Evolutionary conservation across 1,140 invertebrate species (phyloP), one percentile per base, ranked within the genome.

Genomic region (Diorhabda sublineata): DNA sequence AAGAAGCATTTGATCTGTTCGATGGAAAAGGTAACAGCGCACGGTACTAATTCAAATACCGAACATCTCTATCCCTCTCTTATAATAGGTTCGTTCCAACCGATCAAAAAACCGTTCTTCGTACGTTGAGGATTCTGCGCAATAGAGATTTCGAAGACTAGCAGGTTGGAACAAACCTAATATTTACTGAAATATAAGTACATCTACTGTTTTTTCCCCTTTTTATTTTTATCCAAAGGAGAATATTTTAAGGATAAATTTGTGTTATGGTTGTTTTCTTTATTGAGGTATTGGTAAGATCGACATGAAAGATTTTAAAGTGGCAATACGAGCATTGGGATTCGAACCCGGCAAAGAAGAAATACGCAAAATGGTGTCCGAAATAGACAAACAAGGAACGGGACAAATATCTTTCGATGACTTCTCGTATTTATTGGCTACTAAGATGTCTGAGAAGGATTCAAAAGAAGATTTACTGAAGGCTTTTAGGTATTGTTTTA

Each of bases 301-400:
- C 75, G 91, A 96, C 80, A 89, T 90, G 0, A 97, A 97, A 82
- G 95, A 98, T 79, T 82, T 98, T 5, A 98, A 98, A 86, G 94
- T 96, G 62, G 93, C 93, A 0, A 92, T 97, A 75, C 82, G 96
- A 76, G 96, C 96, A 3, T 82, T 98, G 8, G 97, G 96, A 2
- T 98, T 98, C 84, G 96, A 98, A 80, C 96, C 96, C 2, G 94
- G 94, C 77, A 97, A 97, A 79, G 96, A 98, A 80, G 96, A 98
- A 84, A 94, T 98, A 26, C 97, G 97, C 82, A 94, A 95, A 77
- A 92, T 98, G 86, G 90, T 95, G 70, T 87, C 90, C 6, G 93
- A 96, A 79, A 90, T 96, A 71, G 95, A 98, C 81, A 96, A 94
- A 81, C 90, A 94, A 70, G 88, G 88, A 58, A 88, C 89, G 76